Percentiles rank a stretch among this genome's conserved stretches.
Evolutionary conservation across 2,113 vertebrate genomes (phyloP).

Genomic region (Hydrochoerus hydrochaeris): DNA sequence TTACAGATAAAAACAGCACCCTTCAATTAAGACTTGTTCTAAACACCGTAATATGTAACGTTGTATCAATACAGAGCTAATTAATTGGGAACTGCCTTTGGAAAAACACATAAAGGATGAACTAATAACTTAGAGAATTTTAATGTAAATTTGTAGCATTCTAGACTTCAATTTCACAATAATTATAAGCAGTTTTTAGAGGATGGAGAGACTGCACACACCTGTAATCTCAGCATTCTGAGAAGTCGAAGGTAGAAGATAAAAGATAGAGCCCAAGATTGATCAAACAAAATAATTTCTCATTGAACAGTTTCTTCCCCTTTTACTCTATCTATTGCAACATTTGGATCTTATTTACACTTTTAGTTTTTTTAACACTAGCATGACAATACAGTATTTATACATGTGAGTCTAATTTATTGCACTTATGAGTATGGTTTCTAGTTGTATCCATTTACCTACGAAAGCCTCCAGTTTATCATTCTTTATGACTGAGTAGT

Average conservation of each 20-base stretch:
- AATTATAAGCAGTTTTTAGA: neutral
- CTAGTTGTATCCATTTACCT: no score
- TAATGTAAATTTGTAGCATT: neutral
- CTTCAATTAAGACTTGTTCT: neutral
- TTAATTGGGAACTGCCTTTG: neutral
- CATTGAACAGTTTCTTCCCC: no score
- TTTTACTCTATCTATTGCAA: no score
- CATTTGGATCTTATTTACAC: no score
- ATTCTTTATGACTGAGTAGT: no score
- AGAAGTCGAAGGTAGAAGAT: neutral
- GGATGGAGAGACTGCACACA: neutral
- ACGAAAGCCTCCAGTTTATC: no score
- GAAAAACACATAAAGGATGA: neutral
- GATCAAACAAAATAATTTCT: no score
- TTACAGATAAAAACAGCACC: neutral
- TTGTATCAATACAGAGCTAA: neutral
- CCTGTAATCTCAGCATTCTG: neutral
- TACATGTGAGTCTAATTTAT: no score
- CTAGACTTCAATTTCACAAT: neutral
- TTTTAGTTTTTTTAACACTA: no score
- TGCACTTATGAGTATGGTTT: no score
- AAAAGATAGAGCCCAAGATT: neutral
- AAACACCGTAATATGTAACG: neutral
- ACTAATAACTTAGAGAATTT: neutral
- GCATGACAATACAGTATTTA: no score